phyloP scores from a whole-genome alignment of 2,888 invertebrate genomes.

The Dione juno region DNA sequence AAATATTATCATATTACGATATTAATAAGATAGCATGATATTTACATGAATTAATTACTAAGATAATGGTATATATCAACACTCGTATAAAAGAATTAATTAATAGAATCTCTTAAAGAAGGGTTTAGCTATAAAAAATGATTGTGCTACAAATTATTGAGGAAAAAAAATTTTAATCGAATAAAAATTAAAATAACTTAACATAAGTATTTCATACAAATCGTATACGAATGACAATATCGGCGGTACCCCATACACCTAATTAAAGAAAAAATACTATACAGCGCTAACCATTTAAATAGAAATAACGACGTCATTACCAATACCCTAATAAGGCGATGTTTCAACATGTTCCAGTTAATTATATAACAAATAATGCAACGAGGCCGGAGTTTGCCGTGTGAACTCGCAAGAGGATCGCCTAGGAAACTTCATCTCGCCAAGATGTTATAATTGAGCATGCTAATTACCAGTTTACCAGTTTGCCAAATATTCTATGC shows the following conservation, averaged over 20 bases:
- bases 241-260: conserved; percentile 44
- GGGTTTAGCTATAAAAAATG: too few species aligned
- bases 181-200: neutral
- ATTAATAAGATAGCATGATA: conserved; percentile 15
- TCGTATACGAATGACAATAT: neutral
- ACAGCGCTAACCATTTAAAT: conserved; percentile 70
- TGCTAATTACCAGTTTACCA: conserved; percentile 36
- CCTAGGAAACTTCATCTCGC: conserved; percentile 33
- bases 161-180: neutral
- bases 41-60: conserved; percentile 6
- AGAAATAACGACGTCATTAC: conserved; percentile 76
- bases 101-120: neutral
- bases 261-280: conserved; percentile 67
- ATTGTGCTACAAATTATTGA: too few species aligned
- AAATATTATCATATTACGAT: conserved; percentile 17
- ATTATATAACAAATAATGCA: conserved; percentile 64
- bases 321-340: conserved; percentile 70
- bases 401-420: conserved; percentile 50
- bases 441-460: conserved; percentile 39
- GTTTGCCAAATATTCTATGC: conserved; percentile 30
- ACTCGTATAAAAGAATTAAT: conserved; percentile 4
- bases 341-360: conserved; percentile 59
- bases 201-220: neutral
- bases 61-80: neutral
- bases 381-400: conserved; percentile 55